phyloP scores from a whole-genome alignment of 2,113 vertebrate genomes.

The Gnathonemus echidnorhynchus region DNA sequence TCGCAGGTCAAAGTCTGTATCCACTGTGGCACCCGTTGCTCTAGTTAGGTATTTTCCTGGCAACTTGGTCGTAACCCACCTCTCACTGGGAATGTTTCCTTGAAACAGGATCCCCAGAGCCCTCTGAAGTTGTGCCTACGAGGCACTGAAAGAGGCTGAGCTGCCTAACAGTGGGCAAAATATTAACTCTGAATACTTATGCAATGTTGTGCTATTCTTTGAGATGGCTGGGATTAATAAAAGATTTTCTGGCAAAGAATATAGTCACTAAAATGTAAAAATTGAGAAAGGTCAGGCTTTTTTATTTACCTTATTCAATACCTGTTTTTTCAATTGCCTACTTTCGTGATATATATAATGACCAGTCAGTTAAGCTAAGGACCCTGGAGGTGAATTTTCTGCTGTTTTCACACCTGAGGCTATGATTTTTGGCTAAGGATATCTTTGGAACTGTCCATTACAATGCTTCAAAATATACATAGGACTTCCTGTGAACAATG shows the following conservation, averaged over 20 bases:
- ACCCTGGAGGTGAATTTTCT: not conserved
- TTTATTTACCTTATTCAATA: not conserved
- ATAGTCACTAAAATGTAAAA: not conserved
- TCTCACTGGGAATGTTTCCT: constrained; percentile 2
- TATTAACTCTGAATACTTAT: constrained; percentile 5
- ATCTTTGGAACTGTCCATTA: not conserved
- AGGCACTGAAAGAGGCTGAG: not conserved
- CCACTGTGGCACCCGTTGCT: not conserved
- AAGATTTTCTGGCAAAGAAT: not conserved
- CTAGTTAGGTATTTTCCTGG: constrained; percentile 5
- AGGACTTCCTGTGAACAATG: not conserved
- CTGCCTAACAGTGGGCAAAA: not conserved
- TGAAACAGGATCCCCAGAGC: not conserved
- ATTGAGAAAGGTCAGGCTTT: not conserved
- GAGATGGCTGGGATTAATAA: not conserved
- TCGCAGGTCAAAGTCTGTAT: constrained; percentile 7
- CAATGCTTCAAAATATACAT: not conserved
- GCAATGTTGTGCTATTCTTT: not conserved
- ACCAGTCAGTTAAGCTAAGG: not conserved
- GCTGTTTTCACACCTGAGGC: not conserved
- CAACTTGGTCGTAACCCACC: not conserved
- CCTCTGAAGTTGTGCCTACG: not conserved
- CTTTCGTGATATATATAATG: not conserved
- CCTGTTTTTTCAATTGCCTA: not conserved
- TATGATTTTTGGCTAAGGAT: not conserved